phyloP scores from a whole-genome alignment of 2,888 invertebrate genomes.

The Limnephilus rhombicus region DNA sequence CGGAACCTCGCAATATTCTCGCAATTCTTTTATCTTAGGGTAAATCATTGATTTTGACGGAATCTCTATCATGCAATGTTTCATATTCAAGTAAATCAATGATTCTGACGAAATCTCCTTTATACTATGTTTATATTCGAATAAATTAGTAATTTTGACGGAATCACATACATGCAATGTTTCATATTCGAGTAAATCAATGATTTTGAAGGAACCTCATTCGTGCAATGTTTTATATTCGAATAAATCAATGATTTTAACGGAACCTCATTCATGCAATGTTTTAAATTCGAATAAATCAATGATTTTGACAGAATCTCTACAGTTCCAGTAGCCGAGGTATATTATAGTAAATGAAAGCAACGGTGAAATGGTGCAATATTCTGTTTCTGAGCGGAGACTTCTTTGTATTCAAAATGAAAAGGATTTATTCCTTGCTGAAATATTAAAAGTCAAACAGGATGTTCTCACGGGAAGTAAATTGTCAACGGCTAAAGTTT shows the following conservation, averaged over 20 bases:
- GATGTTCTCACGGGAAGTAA: conserved; percentile 38
- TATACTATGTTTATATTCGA: not conserved
- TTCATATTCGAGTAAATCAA: not conserved
- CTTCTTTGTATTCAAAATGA: conserved; percentile 45
- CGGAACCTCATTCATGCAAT: not conserved
- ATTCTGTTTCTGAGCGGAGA: conserved; percentile 31
- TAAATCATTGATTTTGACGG: too few species aligned
- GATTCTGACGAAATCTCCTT: not conserved
- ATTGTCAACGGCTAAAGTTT: conserved; percentile 34
- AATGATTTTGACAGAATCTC: not conserved
- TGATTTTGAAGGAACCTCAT: not conserved
- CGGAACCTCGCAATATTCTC: not conserved
- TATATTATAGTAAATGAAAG: not conserved
- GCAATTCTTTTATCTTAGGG: too few species aligned
- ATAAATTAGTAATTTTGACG: not conserved
- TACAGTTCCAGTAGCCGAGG: not conserved
- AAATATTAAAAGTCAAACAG: conserved; percentile 44
- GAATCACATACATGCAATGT: not conserved
- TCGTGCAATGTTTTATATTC: not conserved
- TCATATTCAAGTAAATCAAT: not conserved
- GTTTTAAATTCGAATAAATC: not conserved
- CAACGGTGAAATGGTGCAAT: conserved; percentile 27
- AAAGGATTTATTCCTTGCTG: conserved; percentile 44
- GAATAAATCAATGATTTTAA: not conserved
- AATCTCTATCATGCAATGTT: not conserved